Evolutionary conservation across 1,140 invertebrate genomes (phyloP).

Genomic region (Trypoxylus dichotomus): DNA sequence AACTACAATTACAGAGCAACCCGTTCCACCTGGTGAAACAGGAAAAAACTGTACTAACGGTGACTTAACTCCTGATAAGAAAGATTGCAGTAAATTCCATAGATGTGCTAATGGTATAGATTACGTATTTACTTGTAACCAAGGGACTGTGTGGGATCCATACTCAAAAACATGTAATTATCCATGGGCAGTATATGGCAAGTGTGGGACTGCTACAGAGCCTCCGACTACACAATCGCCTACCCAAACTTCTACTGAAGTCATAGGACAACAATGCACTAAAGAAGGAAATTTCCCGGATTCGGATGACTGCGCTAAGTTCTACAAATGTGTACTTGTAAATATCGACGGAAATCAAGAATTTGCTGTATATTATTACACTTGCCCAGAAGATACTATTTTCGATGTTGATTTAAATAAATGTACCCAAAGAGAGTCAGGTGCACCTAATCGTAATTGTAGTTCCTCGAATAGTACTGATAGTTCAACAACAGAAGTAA

Average conservation of each 20-base stretch:
- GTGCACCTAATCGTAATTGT: neutral
- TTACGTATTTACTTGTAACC: constrained; percentile 65
- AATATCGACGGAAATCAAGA: neutral
- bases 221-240: neutral
- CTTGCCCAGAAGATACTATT: neutral
- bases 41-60: constrained; percentile 46
- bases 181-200: constrained; percentile 28
- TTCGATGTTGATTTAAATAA: neutral
- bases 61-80: constrained; percentile 53
- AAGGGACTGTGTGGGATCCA: constrained; percentile 67
- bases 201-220: constrained; percentile 11
- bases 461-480: constrained; percentile 3
- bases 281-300: constrained; percentile 48
- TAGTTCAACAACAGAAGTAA: constrained; percentile 10
- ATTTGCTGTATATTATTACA: constrained; percentile 5
- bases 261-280: constrained; percentile 31
- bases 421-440: neutral
- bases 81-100: constrained; percentile 70
- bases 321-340: constrained; percentile 42
- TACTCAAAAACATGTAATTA: constrained; percentile 37
- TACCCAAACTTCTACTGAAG: constrained; percentile 35
- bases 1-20: neutral
- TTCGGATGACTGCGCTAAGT: constrained; percentile 42
- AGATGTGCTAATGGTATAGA: constrained; percentile 64
- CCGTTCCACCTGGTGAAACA: constrained; percentile 29